Evolutionary conservation across 2,888 invertebrate genomes (phyloP).

Genomic region (Drosophila monieri): DNA sequence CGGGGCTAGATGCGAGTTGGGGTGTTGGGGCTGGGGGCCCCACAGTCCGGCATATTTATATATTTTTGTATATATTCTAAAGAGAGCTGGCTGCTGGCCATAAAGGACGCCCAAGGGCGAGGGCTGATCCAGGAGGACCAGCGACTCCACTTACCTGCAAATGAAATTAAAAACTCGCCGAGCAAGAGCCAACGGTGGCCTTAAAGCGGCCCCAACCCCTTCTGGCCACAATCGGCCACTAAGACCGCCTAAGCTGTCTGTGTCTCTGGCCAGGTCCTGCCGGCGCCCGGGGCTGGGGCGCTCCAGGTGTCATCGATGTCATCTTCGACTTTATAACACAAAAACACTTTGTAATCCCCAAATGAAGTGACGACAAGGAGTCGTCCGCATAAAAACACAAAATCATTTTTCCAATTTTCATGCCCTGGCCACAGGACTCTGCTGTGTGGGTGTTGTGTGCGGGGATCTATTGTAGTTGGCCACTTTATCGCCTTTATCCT

Average conservation of each 20-base stretch:
- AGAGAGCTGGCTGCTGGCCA: conserved; percentile 29
- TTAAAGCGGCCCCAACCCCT: conserved; percentile 7
- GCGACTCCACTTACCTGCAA: background rate
- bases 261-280: conserved; percentile 12
- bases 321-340: conserved; percentile 80
- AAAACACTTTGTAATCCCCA: conserved; percentile 80
- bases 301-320: conserved; percentile 78
- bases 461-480: conserved; percentile 69
- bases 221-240: conserved; percentile 24
- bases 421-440: conserved; percentile 6
- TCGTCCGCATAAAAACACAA: conserved; percentile 11
- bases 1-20: background rate
- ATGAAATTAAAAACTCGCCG: conserved; percentile 1
- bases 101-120: conserved; percentile 13
- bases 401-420: conserved; percentile 36
- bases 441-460: background rate
- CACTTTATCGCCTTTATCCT: conserved; percentile 58
- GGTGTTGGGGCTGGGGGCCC: too few relatives aligned
- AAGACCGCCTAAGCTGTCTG: conserved; percentile 76
- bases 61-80: background rate
- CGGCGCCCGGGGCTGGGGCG: conserved; percentile 50
- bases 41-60: conserved; percentile 7
- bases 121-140: too few relatives aligned
- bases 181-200: background rate
- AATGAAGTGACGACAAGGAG: conserved; percentile 69